These are phyloP conservation scores for Scaptomyza flava DNA, from an alignment of 2,888 invertebrate species.

Conservation along the genomic window DNA sequence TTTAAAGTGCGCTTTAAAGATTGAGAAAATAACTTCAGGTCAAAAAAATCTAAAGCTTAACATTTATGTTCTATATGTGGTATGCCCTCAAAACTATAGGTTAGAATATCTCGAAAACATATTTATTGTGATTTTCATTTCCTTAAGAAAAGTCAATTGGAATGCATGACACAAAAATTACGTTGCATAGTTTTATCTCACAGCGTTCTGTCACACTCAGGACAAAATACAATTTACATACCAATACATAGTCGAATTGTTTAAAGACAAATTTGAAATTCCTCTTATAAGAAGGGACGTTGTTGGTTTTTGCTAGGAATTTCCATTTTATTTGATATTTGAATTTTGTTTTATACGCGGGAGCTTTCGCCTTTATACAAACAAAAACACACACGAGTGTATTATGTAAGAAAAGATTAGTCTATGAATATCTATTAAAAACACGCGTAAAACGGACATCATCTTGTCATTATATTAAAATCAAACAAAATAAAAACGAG, in stretches of 20 bases:
- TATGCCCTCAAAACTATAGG: no score
- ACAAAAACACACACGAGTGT: not conserved
- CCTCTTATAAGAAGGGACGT: not conserved
- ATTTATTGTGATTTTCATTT: no score
- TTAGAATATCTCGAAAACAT: no score
- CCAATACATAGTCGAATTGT: slow-evolving; percentile 17
- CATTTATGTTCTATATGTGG: no score
- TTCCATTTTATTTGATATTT: slow-evolving; percentile 15
- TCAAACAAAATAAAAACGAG: slow-evolving; percentile 66
- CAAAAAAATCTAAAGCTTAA: no score
- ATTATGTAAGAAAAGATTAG: slow-evolving; percentile 40
- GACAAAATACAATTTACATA: not conserved
- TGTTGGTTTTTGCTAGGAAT: slow-evolving; percentile 11
- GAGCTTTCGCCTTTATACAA: not conserved
- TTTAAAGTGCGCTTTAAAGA: no score
- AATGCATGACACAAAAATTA: not conserved
- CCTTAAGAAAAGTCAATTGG: not conserved
- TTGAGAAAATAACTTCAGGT: no score
- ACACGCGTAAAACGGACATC: slow-evolving; percentile 47
- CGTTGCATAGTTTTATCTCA: not conserved
- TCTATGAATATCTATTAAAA: slow-evolving; percentile 17
- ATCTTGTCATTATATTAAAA: slow-evolving; percentile 59
- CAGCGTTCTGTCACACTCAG: not conserved
- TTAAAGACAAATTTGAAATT: slow-evolving; percentile 2
- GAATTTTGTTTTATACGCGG: slow-evolving; percentile 4